Evolutionary conservation across 2,113 vertebrate genomes (phyloP).

Genomic region (Nothobranchius kuhntae): DNA sequence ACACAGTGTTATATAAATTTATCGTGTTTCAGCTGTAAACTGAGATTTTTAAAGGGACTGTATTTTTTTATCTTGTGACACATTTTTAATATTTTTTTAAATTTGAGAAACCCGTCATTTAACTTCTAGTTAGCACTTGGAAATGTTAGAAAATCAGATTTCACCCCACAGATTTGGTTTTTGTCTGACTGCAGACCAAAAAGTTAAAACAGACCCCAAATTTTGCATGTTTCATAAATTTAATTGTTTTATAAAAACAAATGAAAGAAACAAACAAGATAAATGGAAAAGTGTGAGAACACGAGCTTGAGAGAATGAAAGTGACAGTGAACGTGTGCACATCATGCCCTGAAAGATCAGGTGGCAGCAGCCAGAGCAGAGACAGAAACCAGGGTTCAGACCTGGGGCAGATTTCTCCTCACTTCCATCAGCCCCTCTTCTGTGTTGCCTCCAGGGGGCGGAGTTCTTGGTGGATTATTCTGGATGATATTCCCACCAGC

Average conservation of each 20-base stretch:
- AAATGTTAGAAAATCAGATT: no score
- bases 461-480: conserved; percentile 6
- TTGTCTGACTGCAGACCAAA: no score
- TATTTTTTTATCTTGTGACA: no score
- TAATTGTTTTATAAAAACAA: neutral
- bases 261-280: neutral
- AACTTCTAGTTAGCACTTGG: no score
- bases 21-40: no score
- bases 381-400: conserved; percentile 41
- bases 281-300: neutral
- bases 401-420: conserved; percentile 45
- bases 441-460: neutral
- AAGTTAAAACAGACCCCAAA: neutral
- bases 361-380: no score
- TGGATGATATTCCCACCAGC: conserved; percentile 12
- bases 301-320: neutral
- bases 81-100: no score
- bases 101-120: no score
- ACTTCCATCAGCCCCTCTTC: conserved; percentile 38
- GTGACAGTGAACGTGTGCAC: conserved; percentile 19
- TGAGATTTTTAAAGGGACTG: no score
- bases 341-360: conserved; percentile 33
- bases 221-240: neutral
- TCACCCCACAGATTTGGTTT: no score
- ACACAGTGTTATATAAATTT: no score